Evolutionary conservation across 2,797 vertebrate genomes (phyloP).

Genomic region (Micromesistius poutassou): DNA sequence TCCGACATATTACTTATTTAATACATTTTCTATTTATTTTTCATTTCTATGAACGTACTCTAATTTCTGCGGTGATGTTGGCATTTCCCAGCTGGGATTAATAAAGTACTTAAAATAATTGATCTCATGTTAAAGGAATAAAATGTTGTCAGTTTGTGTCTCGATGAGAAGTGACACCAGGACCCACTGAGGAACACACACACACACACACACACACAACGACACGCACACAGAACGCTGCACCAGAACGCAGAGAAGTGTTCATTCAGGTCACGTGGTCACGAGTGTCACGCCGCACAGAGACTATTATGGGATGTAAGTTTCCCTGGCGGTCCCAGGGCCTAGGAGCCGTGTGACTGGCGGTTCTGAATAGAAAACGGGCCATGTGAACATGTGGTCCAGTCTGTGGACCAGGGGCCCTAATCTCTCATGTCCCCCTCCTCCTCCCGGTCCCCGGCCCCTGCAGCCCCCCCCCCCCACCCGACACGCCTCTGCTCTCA

Average conservation of each 20-base stretch:
- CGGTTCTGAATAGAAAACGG: constrained; percentile 60
- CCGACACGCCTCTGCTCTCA: constrained; percentile 58
- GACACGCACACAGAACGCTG: no score
- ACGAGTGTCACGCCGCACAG: background rate
- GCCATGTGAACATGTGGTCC: constrained; percentile 75
- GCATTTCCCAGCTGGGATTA: no score
- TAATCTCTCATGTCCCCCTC: constrained; percentile 60
- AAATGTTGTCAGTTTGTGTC: no score
- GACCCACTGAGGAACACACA: no score
- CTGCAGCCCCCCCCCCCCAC: constrained; percentile 17
- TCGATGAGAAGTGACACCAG: no score
- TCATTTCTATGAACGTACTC: background rate
- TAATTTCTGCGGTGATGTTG: no score
- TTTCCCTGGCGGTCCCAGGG: constrained; percentile 12
- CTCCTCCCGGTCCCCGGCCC: constrained; percentile 14
- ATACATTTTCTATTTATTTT: background rate
- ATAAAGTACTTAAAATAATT: no score
- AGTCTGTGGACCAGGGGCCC: constrained; percentile 68
- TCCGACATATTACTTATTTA: background rate
- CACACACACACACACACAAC: no score
- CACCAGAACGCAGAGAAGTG: no score
- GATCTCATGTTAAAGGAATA: no score
- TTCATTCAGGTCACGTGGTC: background rate
- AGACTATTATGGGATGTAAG: background rate
- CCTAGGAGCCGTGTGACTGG: constrained; percentile 23